Base-by-base conservation (phyloP, 2,113 vertebrate genomes). In the Trichechus manatus region DNA sequence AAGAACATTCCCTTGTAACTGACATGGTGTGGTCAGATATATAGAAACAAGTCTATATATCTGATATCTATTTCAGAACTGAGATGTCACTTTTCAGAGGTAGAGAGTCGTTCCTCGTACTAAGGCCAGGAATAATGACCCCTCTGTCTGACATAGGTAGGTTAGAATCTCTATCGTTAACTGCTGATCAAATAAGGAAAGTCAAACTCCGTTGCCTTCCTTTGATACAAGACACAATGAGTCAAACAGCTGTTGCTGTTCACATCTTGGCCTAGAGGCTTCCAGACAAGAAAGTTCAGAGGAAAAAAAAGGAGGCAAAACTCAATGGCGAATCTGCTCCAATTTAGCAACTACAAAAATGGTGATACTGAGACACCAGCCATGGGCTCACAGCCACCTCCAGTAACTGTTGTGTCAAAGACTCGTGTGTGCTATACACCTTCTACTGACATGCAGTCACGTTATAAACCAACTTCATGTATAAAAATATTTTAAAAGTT, bases 231-330 rank as follows among this genome's bases (percentile, higher is more conserved):
- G 39, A 27, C 36, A 70, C 56, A 95, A 9, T 39, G 47, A 89
- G 47, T 78, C 42, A 92, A 90, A 63, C 8, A 95, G 25, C 7
- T 79, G 53, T 36, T 77, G 33, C 33, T 86, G 3, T 72, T 80
- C 74, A 72, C 1, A 66, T 50, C 4, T 33, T 25, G 25, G 82
- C 53, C 33, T 70, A 17, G 3, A 96, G 33, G 39, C 63, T 86
- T 42, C 47, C 31, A 94, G n/a, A 56, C 36, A 84, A 86, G n/a
- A 33, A 74, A 27, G 36, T 50, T 33, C n/a, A 93, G 64, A 29
- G 87, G 25, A 87, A 80, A 92, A 39, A 53, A 80, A 64, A 29
- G 25, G 20, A 95, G 59, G 36, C 44, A 89, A 97, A 81, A 89
- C 50, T 47, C n/a, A 83, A 39, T 75, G 23, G 33, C 17, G 5